Evolutionary conservation across 2,113 vertebrate species (phyloP).

Genomic region (Vulpes ferrilata): DNA sequence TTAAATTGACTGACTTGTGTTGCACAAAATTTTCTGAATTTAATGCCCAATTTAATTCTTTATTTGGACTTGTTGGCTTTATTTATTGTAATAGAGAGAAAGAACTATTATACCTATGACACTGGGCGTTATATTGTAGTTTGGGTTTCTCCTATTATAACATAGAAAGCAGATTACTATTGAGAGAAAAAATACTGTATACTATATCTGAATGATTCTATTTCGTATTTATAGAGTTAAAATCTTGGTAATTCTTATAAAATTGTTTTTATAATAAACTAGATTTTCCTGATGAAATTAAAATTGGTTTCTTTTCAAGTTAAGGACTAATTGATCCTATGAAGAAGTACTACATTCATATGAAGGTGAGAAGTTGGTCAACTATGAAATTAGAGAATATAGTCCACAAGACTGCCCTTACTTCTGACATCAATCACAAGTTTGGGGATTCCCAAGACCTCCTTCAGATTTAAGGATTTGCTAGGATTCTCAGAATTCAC

Average conservation of each 20-base stretch:
- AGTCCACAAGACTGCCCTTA: not conserved
- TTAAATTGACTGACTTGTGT: slow-evolving; percentile 35
- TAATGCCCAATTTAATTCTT: not conserved
- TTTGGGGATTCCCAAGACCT: not conserved
- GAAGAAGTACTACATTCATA: not conserved
- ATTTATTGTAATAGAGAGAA: slow-evolving; percentile 23
- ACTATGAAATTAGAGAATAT: not conserved
- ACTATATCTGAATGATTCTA: not conserved
- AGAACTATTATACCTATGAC: not conserved
- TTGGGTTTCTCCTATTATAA: not conserved
- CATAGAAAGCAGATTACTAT: not conserved
- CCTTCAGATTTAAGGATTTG: not conserved
- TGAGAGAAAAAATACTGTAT: not conserved
- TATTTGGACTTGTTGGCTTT: not conserved
- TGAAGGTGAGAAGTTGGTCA: not conserved
- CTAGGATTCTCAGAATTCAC: not conserved
- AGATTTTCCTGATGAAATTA: slow-evolving; percentile 32
- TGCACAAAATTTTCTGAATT: not conserved
- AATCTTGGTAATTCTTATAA: slow-evolving; percentile 28
- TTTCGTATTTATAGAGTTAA: not conserved
- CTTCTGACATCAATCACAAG: not conserved
- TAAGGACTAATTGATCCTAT: not conserved
- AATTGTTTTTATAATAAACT: not conserved
- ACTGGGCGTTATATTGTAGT: not conserved
- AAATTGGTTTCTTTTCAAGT: not conserved